Evolutionary conservation across 2,113 vertebrate species (phyloP), one percentile per base, ranked within the genome.

Genomic region (Lathamus discolor): DNA sequence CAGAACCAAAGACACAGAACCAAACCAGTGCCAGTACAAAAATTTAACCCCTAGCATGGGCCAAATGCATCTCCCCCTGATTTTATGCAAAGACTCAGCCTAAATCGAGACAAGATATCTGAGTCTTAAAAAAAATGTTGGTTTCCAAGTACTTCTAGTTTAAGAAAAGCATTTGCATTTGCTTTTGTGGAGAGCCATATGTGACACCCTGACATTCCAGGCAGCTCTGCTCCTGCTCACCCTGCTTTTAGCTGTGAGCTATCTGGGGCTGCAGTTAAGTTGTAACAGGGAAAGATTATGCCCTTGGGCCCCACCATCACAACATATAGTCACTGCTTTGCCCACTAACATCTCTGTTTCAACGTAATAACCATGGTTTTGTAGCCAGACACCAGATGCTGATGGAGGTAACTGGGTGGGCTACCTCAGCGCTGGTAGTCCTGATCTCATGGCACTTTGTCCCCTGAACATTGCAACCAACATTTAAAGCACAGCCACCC

Each of bases 41-140:
- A 39, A 77, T 57, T 48, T n/a, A 85, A 2, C 2, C 1, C 10
- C 33, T 15, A 39, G 27, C 3, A 5, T 7, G 25, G 41, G 17
- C 17, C 66, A 67, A 70, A 82, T 5, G 2, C 41, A 87, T 23
- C 0, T 0, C 6, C 16, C 8, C 6, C 28, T 73, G 39, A 52
- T 64, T 64, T 63, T 73, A 16, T 2, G 9, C 5, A 11, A 24
- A 39, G 18, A 73, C 52, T 55, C 49, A 62, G 49, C 22, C 69
- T 52, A 78, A 85, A 69, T 15, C 43, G 33, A 84, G 33, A 33
- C 18, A 61, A 86, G 25, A 20, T 9, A 54, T 15, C 41, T 4
- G 7, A 51, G 33, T 18, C 27, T 72, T 51, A 55, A 78, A 67
- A 67, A 77, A 35, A 27, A 9, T 35, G 6, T 66, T 59, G 8